These are phyloP conservation scores for Ectemnius continuus DNA, from an alignment of 2,888 invertebrate genomes.

Conservation along the genomic window DNA sequence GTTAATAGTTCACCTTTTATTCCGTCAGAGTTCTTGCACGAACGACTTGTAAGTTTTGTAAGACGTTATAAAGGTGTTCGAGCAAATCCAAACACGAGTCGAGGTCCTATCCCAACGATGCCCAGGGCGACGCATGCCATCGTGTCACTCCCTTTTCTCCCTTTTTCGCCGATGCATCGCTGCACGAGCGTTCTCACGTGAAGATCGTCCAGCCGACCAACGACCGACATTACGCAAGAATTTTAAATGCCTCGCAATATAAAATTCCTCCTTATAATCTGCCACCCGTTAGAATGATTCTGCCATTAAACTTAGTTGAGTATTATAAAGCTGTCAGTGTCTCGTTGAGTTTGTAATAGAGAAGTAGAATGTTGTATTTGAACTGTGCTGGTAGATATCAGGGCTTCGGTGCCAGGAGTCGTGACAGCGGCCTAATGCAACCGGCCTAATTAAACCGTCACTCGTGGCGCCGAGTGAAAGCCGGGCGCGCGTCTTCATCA, in stretches of 20 bases:
- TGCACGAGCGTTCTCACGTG: constrained; percentile 17
- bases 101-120: constrained; percentile 74
- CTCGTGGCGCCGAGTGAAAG: constrained; percentile 40
- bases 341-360: no score
- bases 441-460: constrained; percentile 67
- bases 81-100: constrained; percentile 73
- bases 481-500: no score
- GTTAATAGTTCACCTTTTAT: no score
- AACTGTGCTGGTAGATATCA: no score
- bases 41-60: not conserved
- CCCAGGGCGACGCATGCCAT: constrained; percentile 70
- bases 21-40: not conserved
- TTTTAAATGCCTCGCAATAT: constrained; percentile 73
- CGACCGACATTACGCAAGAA: constrained; percentile 69
- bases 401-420: no score
- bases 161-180: constrained; percentile 26
- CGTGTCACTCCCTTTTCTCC: constrained; percentile 33
- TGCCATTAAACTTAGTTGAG: constrained; percentile 4
- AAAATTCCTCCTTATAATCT: constrained; percentile 71
- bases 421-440: no score
- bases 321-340: constrained; percentile 7
- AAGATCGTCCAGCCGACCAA: constrained; percentile 15
- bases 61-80: constrained; percentile 12
- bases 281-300: constrained; percentile 31
- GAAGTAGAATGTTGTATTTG: no score